phyloP scores from a whole-genome alignment of 37 sponge, comb jelly and placozoan genomes.

The Ephydatia muelleri region DNA sequence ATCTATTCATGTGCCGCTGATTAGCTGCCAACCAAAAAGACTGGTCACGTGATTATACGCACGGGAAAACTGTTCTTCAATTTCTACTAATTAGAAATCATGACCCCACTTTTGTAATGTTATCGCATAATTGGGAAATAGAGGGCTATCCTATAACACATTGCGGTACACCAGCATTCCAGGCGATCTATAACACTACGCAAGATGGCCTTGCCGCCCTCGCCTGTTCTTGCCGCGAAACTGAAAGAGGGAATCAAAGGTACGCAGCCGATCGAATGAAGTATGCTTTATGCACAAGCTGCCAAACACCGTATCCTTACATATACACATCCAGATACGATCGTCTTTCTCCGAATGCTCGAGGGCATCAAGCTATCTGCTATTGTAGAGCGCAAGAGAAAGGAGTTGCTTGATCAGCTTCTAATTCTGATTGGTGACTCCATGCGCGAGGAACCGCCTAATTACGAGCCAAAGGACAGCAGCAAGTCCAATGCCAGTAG shows the following conservation, averaged over 20 bases:
- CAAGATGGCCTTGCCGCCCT: neutral
- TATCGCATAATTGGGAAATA: neutral
- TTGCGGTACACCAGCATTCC: neutral
- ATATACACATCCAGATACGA: conserved; percentile 26
- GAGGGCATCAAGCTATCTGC: conserved; percentile 56
- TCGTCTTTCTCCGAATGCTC: conserved; percentile 58
- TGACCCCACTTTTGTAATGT: no score
- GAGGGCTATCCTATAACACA: neutral
- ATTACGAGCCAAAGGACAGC: conserved; percentile 7
- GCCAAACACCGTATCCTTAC: no score
- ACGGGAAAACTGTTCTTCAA: no score
- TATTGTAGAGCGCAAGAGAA: conserved; percentile 50
- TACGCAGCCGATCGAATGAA: no score
- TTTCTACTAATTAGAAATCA: no score
- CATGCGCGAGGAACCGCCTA: conserved; percentile 17
- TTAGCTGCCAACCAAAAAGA: no score
- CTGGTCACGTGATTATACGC: no score
- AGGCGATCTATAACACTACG: neutral
- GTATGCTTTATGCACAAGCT: no score
- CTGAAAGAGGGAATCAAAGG: neutral
- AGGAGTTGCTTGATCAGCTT: conserved; percentile 40
- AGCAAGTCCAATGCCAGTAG: neutral
- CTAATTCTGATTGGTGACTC: conserved; percentile 40
- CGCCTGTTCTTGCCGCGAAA: neutral
- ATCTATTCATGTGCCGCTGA: no score